These are phyloP conservation scores for Psittacula cyanocephala DNA, from an alignment of 2,113 vertebrate species.

Conservation along the genomic window DNA sequence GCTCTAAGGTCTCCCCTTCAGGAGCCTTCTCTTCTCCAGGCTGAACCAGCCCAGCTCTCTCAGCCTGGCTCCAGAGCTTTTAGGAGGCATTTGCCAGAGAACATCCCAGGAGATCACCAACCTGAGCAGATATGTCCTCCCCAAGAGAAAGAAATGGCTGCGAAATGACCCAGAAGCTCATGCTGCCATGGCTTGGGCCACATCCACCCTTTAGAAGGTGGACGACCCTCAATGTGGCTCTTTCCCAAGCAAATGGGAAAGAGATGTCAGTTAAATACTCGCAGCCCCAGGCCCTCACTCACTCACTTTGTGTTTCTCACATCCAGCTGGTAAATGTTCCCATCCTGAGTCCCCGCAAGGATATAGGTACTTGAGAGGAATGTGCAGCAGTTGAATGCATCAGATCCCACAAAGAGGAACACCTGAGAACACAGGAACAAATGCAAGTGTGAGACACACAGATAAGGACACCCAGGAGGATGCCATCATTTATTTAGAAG, in stretches of 20 bases:
- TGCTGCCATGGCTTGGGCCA: accelerated
- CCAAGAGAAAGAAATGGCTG: neutral
- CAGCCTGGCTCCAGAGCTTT: neutral
- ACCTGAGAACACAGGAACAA: conserved; percentile 55
- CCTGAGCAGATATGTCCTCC: neutral
- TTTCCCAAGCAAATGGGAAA: neutral
- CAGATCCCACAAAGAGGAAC: conserved; percentile 76
- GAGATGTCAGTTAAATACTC: accelerated
- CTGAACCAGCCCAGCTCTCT: neutral
- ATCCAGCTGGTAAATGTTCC: conserved; percentile 81
- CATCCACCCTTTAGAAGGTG: neutral
- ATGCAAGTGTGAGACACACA: neutral
- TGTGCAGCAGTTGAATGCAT: conserved; percentile 80
- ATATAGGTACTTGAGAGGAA: conserved; percentile 78
- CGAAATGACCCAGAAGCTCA: neutral
- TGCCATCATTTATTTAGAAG: neutral
- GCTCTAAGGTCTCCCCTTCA: neutral
- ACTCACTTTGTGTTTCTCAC: conserved; percentile 76
- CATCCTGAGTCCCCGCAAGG: conserved; percentile 79
- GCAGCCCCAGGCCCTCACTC: neutral
- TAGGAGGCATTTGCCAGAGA: neutral
- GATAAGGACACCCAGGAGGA: neutral
- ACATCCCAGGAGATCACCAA: neutral
- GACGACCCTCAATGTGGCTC: neutral
- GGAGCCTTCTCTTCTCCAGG: neutral